Percentiles rank a stretch among this genome's conserved stretches.
These are phyloP conservation scores for Campylomormyrus tamandua DNA, from an alignment of 2,113 vertebrate genomes.

Conservation along the genomic window DNA sequence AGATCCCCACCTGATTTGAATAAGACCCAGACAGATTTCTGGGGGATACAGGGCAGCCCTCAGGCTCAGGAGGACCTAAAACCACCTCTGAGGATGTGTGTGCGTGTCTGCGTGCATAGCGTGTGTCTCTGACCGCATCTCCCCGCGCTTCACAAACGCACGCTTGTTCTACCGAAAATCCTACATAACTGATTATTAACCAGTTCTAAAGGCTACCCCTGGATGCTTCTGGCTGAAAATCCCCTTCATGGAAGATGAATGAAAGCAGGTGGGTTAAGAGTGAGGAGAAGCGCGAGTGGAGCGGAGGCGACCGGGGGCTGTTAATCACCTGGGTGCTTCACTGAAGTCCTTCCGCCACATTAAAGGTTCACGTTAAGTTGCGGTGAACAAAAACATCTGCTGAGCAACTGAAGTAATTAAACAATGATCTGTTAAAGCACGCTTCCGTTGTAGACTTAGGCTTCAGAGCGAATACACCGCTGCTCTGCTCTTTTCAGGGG, in stretches of 20 bases:
- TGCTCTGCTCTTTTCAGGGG: neutral
- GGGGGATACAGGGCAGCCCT: neutral
- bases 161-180: neutral
- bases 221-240: neutral
- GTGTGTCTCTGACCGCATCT: neutral
- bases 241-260: neutral
- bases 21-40: conserved; percentile 20
- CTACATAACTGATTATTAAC: neutral
- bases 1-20: conserved; percentile 20
- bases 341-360: neutral
- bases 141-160: neutral
- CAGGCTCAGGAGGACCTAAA: neutral
- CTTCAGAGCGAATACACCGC: neutral
- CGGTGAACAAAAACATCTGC: neutral
- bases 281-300: neutral
- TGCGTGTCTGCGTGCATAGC: conserved; percentile 7
- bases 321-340: neutral
- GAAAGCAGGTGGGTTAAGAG: neutral
- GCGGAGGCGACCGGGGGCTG: neutral
- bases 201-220: neutral
- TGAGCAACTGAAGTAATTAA: neutral
- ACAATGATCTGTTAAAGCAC: neutral
- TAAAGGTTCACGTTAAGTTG: neutral
- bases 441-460: neutral
- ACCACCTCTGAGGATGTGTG: neutral